Conservation (phyloP, 1,140 invertebrate species). For the Lordiphosa stackelbergi region DNA sequence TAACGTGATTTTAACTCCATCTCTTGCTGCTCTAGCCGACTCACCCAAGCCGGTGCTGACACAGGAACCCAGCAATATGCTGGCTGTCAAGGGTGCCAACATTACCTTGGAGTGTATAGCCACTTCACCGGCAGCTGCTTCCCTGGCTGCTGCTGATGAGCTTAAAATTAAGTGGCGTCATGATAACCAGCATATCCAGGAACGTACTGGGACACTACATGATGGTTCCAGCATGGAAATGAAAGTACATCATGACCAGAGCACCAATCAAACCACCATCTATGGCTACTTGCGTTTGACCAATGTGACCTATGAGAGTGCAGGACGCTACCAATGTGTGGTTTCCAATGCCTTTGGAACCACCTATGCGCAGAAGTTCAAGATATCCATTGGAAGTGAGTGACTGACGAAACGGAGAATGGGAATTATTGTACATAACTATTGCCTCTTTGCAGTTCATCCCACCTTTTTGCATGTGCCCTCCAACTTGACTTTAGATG, state of each 20-base stretch:
- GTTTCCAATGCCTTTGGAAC: constrained; percentile 93
- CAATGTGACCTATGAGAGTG: constrained; percentile 79
- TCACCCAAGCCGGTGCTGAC: constrained; percentile 91
- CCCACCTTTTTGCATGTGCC: constrained; percentile 92
- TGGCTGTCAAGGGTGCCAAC: constrained; percentile 91
- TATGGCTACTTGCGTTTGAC: constrained; percentile 59
- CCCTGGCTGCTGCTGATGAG: constrained; percentile 77
- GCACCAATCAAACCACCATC: constrained; percentile 65
- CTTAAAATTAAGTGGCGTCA: constrained; percentile 92
- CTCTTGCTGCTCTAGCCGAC: constrained; percentile 76
- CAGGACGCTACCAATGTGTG: constrained; percentile 95
- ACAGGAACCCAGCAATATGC: constrained; percentile 87
- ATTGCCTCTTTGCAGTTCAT: constrained; percentile 81
- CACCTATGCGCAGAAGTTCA: constrained; percentile 91
- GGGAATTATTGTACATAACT: background rate
- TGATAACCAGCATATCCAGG: constrained; percentile 85
- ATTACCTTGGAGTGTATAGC: constrained; percentile 89
- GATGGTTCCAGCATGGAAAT: constrained; percentile 61
- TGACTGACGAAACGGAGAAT: constrained; percentile 7
- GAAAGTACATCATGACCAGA: constrained; percentile 66
- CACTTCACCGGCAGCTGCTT: constrained; percentile 80
- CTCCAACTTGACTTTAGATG: constrained; percentile 88
- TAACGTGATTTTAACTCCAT: too few species aligned
- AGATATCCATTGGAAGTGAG: constrained; percentile 89
- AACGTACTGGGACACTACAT: constrained; percentile 45